These are phyloP conservation scores for Circaetus cinerascens DNA, from an alignment of 2,113 vertebrate species.

Conservation along the genomic window DNA sequence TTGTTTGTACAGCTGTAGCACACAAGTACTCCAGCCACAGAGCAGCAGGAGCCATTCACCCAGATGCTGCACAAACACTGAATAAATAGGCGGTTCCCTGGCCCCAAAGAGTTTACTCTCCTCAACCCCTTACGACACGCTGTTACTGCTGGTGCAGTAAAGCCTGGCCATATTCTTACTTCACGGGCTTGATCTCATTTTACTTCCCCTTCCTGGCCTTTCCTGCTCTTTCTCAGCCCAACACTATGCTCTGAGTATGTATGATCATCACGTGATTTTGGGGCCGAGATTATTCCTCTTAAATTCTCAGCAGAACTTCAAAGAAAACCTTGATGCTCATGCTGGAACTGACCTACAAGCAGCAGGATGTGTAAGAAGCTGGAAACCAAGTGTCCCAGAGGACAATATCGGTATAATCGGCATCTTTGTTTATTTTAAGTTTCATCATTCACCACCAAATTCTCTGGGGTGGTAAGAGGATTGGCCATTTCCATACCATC, in stretches of 20 bases:
- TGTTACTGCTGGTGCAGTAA: neutral
- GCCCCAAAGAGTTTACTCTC: neutral
- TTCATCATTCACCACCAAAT: neutral
- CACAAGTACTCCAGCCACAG: neutral
- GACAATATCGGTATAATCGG: neutral
- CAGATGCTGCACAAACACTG: neutral
- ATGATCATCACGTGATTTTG: neutral
- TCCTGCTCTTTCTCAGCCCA: neutral
- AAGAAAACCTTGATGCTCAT: neutral
- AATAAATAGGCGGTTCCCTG: neutral
- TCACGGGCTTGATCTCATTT: neutral
- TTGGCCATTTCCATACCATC: neutral
- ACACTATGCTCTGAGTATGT: rapidly evolving
- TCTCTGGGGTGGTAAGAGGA: neutral
- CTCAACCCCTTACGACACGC: neutral
- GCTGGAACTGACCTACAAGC: neutral
- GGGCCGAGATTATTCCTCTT: neutral
- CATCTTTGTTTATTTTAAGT: neutral
- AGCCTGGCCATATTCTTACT: neutral
- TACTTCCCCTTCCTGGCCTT: neutral
- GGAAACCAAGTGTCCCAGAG: neutral
- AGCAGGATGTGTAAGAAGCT: neutral
- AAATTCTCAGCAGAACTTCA: neutral
- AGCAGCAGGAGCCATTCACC: neutral
- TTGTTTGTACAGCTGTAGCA: neutral